phyloP scores from a whole-genome alignment of 1,140 invertebrate genomes.

The Papilio machaon region DNA sequence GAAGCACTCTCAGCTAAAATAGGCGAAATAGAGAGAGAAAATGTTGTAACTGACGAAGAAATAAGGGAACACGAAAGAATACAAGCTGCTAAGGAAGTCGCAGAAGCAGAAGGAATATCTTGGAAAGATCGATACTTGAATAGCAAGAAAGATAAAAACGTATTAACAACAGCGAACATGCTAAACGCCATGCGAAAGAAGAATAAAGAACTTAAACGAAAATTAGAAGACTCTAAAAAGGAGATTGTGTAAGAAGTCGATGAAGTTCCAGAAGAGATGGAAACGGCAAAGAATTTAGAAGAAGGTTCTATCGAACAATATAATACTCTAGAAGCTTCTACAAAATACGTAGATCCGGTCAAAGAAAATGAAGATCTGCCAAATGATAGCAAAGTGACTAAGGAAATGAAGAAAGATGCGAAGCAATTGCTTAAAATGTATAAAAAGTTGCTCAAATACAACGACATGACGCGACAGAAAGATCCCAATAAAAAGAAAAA shows the following conservation, averaged over 20 bases:
- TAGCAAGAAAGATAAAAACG: constrained; percentile 83
- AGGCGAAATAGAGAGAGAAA: constrained; percentile 72
- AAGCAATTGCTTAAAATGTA: constrained; percentile 80
- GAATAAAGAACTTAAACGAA: constrained; percentile 82
- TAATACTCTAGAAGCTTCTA: constrained; percentile 73
- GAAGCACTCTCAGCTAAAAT: constrained; percentile 76
- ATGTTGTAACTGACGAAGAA: constrained; percentile 55
- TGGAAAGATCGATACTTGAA: constrained; percentile 78
- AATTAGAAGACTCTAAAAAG: constrained; percentile 65
- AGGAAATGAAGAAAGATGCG: constrained; percentile 77
- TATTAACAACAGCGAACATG: constrained; percentile 81
- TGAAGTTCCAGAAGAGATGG: constrained; percentile 42
- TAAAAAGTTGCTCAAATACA: constrained; percentile 77
- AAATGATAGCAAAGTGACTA: constrained; percentile 46
- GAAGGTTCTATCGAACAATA: constrained; percentile 78
- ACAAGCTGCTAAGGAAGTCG: constrained; percentile 39
- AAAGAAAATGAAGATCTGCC: constrained; percentile 49
- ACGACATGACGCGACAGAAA: constrained; percentile 67
- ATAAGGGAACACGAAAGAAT: constrained; percentile 49
- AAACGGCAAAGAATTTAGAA: constrained; percentile 46
- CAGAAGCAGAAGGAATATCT: constrained; percentile 61
- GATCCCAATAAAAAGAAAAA: constrained; percentile 69
- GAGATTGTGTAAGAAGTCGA: constrained; percentile 39
- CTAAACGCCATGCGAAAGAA: constrained; percentile 83
- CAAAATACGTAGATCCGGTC: constrained; percentile 74